Base-by-base conservation (phyloP, 2,888 invertebrate species). In the Brenthis ino region DNA sequence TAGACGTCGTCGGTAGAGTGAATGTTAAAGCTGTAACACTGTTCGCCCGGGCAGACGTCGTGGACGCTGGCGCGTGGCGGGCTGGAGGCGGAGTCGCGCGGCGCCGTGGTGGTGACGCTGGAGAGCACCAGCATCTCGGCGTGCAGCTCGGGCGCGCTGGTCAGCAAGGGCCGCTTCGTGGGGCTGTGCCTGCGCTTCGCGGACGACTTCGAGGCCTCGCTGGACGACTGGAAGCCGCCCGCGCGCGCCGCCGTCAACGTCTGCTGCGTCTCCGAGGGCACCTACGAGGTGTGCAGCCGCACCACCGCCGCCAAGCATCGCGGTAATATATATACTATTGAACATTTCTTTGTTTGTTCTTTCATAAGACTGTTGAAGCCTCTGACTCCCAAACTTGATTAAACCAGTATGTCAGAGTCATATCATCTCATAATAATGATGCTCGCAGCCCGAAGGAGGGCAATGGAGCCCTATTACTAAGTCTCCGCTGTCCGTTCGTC, bases 261-360 rank as follows among this genome's bases (percentile, higher is more conserved):
- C 56, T 99, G 99, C 89, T 97, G 98, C 66, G 99, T 99, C n/a
- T 99, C 99, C 12, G 98, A 99, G 87, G 99, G 99, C 16, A 99
- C 99, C 1, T 99, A 99, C 83, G 99, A 99, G 93, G 98, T 99
- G 5, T 98, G 98, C 91, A 98, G 98, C 74, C 94, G 98, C 71
- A 99, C 99, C 0, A 96, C 97, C 65, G 97, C 98, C 11, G 96
- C 97, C 50, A 97, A 97, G 83, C 96, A 96, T 69, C 94, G 94
- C 74, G 97, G 96, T 96, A 80, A 33, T 58, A 50, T 12, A 24
- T 16, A 14, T 5, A 8, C 6, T 16, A 20, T 48, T 4, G 3
- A 3, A 24, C 0, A 24, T 24, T 24, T 24, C 24, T 24, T 24
- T 24, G 24, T 24, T 24, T 28, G 28, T 28, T 28, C 4, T 28